Evolutionary conservation across 2,888 invertebrate genomes (phyloP), one percentile per base, ranked within the genome.

Genomic region (Andrena bucephala): DNA sequence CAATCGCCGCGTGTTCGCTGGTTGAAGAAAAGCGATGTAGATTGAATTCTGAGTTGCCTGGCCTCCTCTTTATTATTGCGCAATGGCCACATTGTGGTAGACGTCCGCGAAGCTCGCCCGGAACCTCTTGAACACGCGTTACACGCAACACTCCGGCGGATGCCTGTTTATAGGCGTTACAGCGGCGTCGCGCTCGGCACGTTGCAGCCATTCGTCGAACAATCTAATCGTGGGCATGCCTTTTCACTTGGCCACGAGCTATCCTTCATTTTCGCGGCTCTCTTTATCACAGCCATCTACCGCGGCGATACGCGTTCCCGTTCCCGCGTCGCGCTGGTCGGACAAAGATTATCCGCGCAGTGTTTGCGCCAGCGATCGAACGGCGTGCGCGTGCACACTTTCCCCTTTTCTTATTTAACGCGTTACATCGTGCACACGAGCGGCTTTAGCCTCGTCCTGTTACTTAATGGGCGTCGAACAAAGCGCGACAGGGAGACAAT

Each of bases 251-350:
- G 52, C 42, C 71, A 65, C 69, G 72, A 59, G 72, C 76, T 69
- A 72, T 83, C 75, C 68, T 74, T 84, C 83, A 78, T 84, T 84
- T 84, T 83, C 83, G 71, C 83, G 52, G 83, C 83, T 78, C 50
- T 24, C 69, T 36, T 72, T 66, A 70, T 72, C 81, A 8, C 71
- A 10, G 6, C 29, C 50, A 70, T 82, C 72, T 24, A 13, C 16
- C 20, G 16, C 62, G 33, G 20, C 16, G 5, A 66, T 50, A 42
- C 29, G 16, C 52, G 62, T 27, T 50, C 62, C 7, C 36, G 8
- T 42, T 52, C 42, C 31, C 68, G 10, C 33, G 20, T 27, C 20
- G 69, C 20, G 33, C 16, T n/a, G 42, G 3, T 29, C 70, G 42
- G 29, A 70, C 42, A 27, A 36, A 66, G 50, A 66, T 52, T 66